Conservation (phyloP, 2,113 vertebrate species). For the Muntiacus muntjak region DNA sequence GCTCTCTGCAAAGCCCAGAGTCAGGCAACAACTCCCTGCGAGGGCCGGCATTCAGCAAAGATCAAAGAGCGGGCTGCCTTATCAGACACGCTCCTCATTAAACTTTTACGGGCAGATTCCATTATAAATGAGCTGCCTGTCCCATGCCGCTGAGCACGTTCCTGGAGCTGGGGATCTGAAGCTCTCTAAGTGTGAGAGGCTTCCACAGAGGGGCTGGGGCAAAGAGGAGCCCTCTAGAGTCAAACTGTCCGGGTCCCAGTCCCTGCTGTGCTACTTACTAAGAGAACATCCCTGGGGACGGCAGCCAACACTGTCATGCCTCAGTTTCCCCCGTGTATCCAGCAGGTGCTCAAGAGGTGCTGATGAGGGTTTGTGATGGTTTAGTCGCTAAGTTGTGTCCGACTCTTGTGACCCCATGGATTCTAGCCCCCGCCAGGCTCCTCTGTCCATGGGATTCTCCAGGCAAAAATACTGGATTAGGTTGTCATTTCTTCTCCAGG, state of each 20-base stretch:
- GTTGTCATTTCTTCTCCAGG: neutral
- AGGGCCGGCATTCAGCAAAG: neutral
- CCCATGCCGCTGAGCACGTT: neutral
- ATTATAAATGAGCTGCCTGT: slow-evolving; percentile 49
- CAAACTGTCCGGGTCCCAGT: neutral
- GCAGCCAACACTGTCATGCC: neutral
- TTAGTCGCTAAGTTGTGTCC: neutral
- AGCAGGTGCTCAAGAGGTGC: neutral
- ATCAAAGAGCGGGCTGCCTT: slow-evolving; percentile 53
- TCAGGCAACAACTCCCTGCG: neutral
- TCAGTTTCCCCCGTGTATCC: neutral
- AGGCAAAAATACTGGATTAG: neutral
- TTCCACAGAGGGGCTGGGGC: neutral
- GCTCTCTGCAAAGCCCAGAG: neutral
- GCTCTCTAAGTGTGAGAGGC: neutral
- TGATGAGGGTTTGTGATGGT: neutral
- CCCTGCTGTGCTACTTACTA: neutral
- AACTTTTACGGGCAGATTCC: slow-evolving; percentile 58
- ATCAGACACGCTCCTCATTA: slow-evolving; percentile 59
- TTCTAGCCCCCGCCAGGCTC: neutral
- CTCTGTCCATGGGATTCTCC: neutral
- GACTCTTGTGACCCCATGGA: neutral
- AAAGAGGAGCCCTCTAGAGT: neutral
- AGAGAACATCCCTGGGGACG: neutral
- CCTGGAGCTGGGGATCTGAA: neutral